Percentiles rank a stretch among this genome's conserved stretches.
These are phyloP conservation scores for Euzophera pinguis DNA, from an alignment of 2,888 invertebrate genomes.

Conservation along the genomic window DNA sequence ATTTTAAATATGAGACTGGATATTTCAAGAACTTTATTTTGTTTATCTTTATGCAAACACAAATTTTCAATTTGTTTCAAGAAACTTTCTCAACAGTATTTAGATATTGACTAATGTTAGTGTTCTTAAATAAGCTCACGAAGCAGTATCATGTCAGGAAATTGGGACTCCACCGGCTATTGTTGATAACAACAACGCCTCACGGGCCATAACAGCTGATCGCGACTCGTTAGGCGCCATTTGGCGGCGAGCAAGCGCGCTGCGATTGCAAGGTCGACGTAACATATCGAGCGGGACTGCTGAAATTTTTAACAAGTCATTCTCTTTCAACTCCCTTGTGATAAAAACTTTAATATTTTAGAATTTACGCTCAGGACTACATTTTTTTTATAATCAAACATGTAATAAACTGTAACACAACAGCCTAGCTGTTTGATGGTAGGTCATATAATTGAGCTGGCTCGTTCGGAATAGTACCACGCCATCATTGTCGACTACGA, in stretches of 20 bases:
- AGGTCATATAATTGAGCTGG: too few species aligned
- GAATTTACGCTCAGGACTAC: not conserved
- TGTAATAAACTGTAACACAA: too few species aligned
- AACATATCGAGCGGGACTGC: conserved; percentile 54
- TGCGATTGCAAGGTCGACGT: conserved; percentile 46
- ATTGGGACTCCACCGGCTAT: conserved; percentile 3
- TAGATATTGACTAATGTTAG: too few species aligned
- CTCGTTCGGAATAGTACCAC: too few species aligned
- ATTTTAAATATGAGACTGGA: not conserved
- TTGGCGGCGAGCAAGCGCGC: conserved; percentile 47
- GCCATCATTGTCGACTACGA: too few species aligned
- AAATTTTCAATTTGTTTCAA: too few species aligned
- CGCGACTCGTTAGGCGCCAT: conserved; percentile 43
- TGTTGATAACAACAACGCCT: conserved; percentile 30
- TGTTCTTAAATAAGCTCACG: not conserved
- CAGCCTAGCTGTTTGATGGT: too few species aligned
- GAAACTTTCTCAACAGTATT: too few species aligned
- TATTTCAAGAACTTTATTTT: too few species aligned
- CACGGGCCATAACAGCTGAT: conserved; percentile 49
- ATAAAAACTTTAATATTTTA: not conserved
- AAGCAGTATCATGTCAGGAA: not conserved
- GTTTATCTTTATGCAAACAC: too few species aligned
- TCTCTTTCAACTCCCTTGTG: conserved; percentile 22
- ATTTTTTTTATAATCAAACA: too few species aligned
- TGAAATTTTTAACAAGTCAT: conserved; percentile 53